Evolutionary conservation across 1,140 invertebrate species (phyloP), one percentile per base, ranked within the genome.

Genomic region (Pogonomyrmex californicus): DNA sequence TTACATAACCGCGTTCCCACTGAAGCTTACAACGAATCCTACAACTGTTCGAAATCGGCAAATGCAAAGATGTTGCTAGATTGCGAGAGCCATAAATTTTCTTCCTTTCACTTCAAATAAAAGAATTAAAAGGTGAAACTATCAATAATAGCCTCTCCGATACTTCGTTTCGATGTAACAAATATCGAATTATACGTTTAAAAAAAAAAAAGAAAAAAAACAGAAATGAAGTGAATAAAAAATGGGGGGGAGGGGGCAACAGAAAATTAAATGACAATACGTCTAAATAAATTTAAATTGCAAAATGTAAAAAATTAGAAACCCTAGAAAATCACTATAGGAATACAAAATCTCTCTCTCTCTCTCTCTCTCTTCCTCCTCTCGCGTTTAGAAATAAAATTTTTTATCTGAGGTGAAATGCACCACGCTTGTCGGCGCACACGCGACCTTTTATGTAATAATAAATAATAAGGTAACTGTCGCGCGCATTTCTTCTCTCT

Each of bases 381-480:
- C 12, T 12, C 33, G 17, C 1, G 38, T 47, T 4, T 83, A n/a
- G 12, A 75, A 60, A 60, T 83, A 83, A 83, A 73, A 75, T 60
- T 36, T 73, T 14, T 41, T 36, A 47, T 10, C 6, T 30, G 38
- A 71, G 17, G 12, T 41, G 17, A 36, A 82, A 54, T 9, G 66
- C 51, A 41, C 41, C 14, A 17, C 41, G 51, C 23, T 56, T 47
- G 66, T 73, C 66, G n/a, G 10, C 44, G 54, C 54, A 47, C 47
- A 60, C 44, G 41, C 54, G 41, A 73, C 54, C 66, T 58, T 82
- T 82, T 82, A 82, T 73, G 54, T 47, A 36, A 54, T 71, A 73
- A 83, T 83, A 83, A 83, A 75, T 83, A 83, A 83, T 83, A 75
- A 75, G 30, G 54, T 36, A 66, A 83, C 56, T 62, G 44, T 83